phyloP scores from a whole-genome alignment of 2,113 vertebrate genomes.

The Dipodomys merriami region DNA sequence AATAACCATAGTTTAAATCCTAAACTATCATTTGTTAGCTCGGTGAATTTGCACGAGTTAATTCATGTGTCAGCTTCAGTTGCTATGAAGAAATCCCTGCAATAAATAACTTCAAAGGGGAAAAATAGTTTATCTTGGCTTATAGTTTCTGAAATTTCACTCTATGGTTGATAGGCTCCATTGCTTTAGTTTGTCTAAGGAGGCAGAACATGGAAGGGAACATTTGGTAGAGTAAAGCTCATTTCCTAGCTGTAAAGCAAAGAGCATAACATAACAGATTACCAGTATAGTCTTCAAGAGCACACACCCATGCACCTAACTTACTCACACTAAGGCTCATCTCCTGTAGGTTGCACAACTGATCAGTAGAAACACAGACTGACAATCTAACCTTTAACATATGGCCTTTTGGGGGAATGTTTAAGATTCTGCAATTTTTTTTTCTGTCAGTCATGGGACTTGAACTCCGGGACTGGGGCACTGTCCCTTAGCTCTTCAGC shows the following conservation, averaged over 20 bases:
- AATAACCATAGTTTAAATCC: not conserved
- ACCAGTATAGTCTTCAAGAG: too few species aligned
- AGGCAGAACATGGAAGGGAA: too few species aligned
- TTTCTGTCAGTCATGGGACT: too few species aligned
- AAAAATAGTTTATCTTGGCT: not conserved
- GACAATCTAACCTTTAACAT: too few species aligned
- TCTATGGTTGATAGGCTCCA: not conserved
- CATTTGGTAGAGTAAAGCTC: fast-evolving
- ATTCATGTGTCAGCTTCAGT: not conserved
- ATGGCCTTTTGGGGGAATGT: not conserved
- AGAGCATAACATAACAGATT: too few species aligned
- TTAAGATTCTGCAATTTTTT: not conserved
- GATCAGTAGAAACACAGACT: not conserved
- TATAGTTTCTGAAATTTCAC: not conserved
- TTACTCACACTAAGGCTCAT: not conserved
- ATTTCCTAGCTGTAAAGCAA: not conserved
- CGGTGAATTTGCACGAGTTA: not conserved
- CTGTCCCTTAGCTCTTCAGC: too few species aligned
- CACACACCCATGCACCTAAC: too few species aligned
- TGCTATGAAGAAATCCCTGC: not conserved
- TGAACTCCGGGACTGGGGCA: too few species aligned
- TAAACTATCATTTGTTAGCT: not conserved
- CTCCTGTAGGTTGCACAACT: not conserved
- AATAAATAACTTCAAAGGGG: not conserved
- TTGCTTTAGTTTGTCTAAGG: not conserved